Evolutionary conservation across 2,888 invertebrate genomes (phyloP), one percentile per base, ranked within the genome.

Genomic region (Agriotes lineatus): DNA sequence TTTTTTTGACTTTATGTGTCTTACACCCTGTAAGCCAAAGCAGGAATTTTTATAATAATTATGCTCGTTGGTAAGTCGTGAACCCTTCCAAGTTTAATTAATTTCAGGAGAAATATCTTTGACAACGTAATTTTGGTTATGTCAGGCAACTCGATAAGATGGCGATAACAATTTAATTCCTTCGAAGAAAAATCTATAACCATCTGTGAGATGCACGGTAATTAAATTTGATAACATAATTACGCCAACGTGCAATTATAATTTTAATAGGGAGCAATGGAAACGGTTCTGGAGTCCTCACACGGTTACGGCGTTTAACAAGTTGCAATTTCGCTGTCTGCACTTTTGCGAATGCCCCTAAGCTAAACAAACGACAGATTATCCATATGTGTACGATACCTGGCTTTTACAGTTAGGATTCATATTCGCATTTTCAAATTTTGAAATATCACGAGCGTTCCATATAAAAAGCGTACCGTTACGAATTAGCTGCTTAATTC

Each of bases 251-350:
- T 37, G 14, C 14, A 12, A 37, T 37, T 37, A 37, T 12, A 37
- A 37, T 10, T 37, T 37, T 37, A 37, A 37, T 37, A 12, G 6
- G 37, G 37, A 37, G 1, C 16, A 14, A 44, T 44, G 16, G 18
- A 19, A 44, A 44, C 44, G 44, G 44, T 44, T 42, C 18, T 22
- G 20, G 20, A 20, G 45, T 45, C 45, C 22, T 50, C 30, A 14
- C 50, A 25, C 10, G 50, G 14, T 50, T 30, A 12, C 14, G 30
- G 25, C 22, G 30, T 50, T 12, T 50, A 30, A 25, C n/a, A 50
- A 50, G 50, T 14, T 50, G 25, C 30, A 50, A 25, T 50, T 50
- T 50, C 10, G 30, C 25, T 50, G 30, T 50, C 50, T 10, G 50
- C 50, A 50, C 14, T 50, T 50, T 50, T 50, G 16, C 50, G 12